phyloP scores from a whole-genome alignment of 2,797 vertebrate genomes.

The Danio tinwini region DNA sequence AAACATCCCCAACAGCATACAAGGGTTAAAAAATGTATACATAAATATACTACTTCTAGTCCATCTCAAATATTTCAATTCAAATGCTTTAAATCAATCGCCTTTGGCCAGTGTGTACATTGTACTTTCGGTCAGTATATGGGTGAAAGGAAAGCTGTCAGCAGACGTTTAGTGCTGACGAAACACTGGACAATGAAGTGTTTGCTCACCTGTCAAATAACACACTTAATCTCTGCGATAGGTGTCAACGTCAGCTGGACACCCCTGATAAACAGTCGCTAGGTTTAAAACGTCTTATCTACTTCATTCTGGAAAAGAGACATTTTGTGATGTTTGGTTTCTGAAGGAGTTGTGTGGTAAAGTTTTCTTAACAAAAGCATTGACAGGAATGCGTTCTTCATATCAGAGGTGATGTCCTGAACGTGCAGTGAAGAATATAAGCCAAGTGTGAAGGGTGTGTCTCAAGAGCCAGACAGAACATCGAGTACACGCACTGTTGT shows the following conservation, averaged over 20 bases:
- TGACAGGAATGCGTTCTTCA: background rate
- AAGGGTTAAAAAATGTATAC: too few species aligned
- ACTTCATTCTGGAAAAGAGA: background rate
- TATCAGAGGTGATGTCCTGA: background rate
- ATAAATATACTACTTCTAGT: background rate
- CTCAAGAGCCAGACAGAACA: conserved; percentile 13
- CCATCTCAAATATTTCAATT: background rate
- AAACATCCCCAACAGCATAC: too few species aligned
- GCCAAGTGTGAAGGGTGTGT: conserved; percentile 27
- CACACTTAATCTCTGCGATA: background rate
- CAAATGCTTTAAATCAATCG: background rate
- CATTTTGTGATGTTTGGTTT: background rate
- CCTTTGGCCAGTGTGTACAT: background rate
- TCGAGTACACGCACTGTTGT: background rate
- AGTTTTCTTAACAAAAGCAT: background rate
- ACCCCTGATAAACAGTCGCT: background rate
- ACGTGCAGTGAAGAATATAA: background rate
- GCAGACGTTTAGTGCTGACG: conserved; percentile 13
- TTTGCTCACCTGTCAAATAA: conserved; percentile 26
- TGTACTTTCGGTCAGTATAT: background rate
- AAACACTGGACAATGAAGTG: background rate
- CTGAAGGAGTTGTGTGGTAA: background rate
- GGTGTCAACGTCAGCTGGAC: conserved; percentile 6
- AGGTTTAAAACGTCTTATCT: background rate
- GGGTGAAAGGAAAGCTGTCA: background rate